Percentiles rank a stretch among this genome's conserved stretches.
These are phyloP conservation scores for Diogma glabrata DNA, from an alignment of 2,888 invertebrate genomes.

Conservation along the genomic window DNA sequence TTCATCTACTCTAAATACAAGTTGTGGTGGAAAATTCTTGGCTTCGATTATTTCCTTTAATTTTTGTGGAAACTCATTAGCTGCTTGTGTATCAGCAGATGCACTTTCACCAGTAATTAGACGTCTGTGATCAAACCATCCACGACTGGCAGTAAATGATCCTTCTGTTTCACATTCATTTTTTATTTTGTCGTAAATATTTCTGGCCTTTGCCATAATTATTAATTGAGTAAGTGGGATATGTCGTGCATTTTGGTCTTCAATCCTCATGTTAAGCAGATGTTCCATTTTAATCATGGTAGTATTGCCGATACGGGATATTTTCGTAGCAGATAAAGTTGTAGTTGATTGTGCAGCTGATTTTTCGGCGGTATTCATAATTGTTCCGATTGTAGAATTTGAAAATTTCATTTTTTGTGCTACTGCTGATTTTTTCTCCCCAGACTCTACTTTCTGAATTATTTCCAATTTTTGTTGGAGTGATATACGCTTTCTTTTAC, in stretches of 20 bases:
- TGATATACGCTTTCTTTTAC: too few relatives aligned
- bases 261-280: background rate
- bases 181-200: too few relatives aligned
- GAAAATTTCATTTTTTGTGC: too few relatives aligned
- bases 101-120: background rate
- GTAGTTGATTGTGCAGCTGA: background rate
- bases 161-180: background rate
- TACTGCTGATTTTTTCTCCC: too few relatives aligned
- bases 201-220: background rate
- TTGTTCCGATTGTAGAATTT: too few relatives aligned
- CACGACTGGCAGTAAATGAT: conserved; percentile 2
- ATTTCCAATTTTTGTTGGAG: too few relatives aligned
- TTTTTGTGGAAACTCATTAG: background rate
- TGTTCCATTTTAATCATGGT: conserved; percentile 3
- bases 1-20: background rate
- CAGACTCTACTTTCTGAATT: too few relatives aligned
- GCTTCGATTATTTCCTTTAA: background rate
- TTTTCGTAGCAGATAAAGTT: background rate
- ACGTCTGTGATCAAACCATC: background rate
- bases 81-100: background rate
- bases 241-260: background rate
- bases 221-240: background rate
- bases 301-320: background rate
- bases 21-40: background rate
- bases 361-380: too few relatives aligned